phyloP scores from a whole-genome alignment of 1,140 invertebrate genomes.

The Tigriopus japonicus region DNA sequence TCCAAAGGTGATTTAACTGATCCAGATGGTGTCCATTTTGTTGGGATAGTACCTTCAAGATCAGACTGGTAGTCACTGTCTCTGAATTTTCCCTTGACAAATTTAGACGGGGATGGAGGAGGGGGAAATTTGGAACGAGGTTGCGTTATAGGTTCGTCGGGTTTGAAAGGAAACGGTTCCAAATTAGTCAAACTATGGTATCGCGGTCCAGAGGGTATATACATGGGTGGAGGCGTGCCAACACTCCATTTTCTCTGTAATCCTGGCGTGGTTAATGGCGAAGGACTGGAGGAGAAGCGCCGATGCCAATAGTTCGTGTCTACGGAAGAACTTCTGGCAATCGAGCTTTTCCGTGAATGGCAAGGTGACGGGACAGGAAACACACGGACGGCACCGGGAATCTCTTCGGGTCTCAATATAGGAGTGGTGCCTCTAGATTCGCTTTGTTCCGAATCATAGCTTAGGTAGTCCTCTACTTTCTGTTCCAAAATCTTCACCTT shows the following conservation, averaged over 20 bases:
- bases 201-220: no score
- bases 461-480: slow-evolving; percentile 36
- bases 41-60: slow-evolving; percentile 20
- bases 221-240: no score
- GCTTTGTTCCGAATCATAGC: not conserved
- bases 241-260: no score
- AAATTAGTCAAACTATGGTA: not conserved
- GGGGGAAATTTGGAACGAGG: slow-evolving; percentile 22
- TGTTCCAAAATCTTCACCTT: slow-evolving; percentile 34
- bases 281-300: no score
- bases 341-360: not conserved
- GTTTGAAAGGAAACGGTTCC: slow-evolving; percentile 31
- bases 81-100: slow-evolving; percentile 40
- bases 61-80: slow-evolving; percentile 53
- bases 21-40: slow-evolving; percentile 18
- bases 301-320: not conserved
- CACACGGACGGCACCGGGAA: not conserved
- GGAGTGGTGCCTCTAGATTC: no score
- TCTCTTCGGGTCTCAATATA: not conserved
- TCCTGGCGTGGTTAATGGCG: no score
- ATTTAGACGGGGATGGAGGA: slow-evolving; percentile 40
- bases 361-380: not conserved
- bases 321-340: not conserved
- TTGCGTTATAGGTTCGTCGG: slow-evolving; percentile 25
- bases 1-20: no score